Base-by-base conservation (phyloP, 1,140 invertebrate species). In the Heliothis virescens region DNA sequence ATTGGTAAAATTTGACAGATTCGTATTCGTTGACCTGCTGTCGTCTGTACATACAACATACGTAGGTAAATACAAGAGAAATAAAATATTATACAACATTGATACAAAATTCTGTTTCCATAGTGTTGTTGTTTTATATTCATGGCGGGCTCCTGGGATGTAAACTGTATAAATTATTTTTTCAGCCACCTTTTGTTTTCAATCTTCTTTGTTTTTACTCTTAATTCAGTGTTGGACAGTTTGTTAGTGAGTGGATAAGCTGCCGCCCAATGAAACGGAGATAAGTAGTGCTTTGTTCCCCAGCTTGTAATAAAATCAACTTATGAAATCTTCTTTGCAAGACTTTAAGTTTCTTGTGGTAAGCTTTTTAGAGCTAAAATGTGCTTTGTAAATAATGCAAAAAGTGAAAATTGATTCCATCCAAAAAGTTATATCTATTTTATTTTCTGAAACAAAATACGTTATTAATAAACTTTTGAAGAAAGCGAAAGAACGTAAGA, bases 111-210 rank as follows among this genome's bases (percentile, higher is more conserved):
- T 53, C 12, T 53, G 34, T 41, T 41, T 41, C 34, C 5, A 15
- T 53, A 53, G 52, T 53, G 52, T 53, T 53, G 52, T 13, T 53
- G 4, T 16, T 53, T 53, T 16, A 16, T 53, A 53, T 53, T 53
- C 52, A 53, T 53, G 52, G n/a, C 12, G 52, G 52, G n/a, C 52
- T 53, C 57, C 5, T 26, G 9, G 16, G 16, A 59, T 21, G 52
- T 53, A 53, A 53, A n/a, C n/a, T 18, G n/a, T 59, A 59, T 18
- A 16, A 11, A 34, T 62, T 62, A 53, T 34, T 62, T 62, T 62
- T 18, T 12, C 15, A 15, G 34, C 34, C 34, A 47, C 34, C 34
- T 63, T 63, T 63, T 47, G 62, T 47, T 41, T 63, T 41, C 1
- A 3, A 10, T 41, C 34, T 7, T 9, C 34, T n/a, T 63, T 63